These are phyloP conservation scores for Phyllopteryx taeniolatus DNA, from an alignment of 2,113 vertebrate genomes.

Conservation along the genomic window DNA sequence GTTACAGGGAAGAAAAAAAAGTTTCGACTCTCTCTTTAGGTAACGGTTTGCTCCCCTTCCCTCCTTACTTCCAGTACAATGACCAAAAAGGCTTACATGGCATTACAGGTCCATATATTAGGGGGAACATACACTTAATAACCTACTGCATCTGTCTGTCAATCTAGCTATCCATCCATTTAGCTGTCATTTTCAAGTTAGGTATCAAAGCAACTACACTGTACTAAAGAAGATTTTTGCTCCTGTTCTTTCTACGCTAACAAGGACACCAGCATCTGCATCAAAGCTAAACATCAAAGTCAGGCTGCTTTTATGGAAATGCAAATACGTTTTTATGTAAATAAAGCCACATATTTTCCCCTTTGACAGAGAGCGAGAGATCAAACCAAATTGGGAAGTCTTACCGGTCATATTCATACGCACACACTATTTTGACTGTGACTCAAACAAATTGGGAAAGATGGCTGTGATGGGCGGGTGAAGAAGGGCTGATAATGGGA, in stretches of 20 bases:
- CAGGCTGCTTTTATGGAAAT: slow-evolving; percentile 1
- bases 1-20: too few relatives aligned
- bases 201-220: background rate
- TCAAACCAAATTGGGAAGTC: slow-evolving; percentile 6
- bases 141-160: too few relatives aligned
- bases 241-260: background rate
- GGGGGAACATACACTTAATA: too few relatives aligned
- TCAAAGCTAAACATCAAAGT: slow-evolving; percentile 8
- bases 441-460: background rate
- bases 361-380: background rate
- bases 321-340: slow-evolving; percentile 4
- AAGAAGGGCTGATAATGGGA: background rate
- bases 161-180: background rate
- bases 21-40: too few relatives aligned
- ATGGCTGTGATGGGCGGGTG: background rate
- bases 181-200: background rate
- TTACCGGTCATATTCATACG: background rate
- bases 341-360: background rate
- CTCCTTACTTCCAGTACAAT: too few relatives aligned
- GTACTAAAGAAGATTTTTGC: background rate
- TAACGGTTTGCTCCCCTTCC: too few relatives aligned
- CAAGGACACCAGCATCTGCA: slow-evolving; percentile 1
- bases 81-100: too few relatives aligned
- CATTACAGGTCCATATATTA: too few relatives aligned
- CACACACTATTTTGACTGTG: background rate